phyloP scores from a whole-genome alignment of 2,113 vertebrate species.

The Saccopteryx leptura region DNA sequence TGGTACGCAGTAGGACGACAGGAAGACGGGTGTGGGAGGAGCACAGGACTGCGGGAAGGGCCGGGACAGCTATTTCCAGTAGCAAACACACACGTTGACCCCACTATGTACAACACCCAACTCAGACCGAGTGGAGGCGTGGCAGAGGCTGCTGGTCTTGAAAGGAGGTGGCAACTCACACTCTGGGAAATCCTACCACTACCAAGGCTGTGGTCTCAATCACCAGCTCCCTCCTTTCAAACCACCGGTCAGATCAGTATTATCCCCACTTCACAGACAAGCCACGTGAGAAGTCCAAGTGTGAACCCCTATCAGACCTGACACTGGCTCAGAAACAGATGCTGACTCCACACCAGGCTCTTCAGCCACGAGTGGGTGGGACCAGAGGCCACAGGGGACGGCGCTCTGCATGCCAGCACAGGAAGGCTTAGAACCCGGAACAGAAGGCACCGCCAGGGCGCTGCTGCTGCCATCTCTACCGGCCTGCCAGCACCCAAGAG shows the following conservation, averaged over 20 bases:
- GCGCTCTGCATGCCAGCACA: neutral
- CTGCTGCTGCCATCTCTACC: neutral
- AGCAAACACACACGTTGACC: fast-evolving
- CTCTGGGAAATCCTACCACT: neutral
- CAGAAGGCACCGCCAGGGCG: neutral
- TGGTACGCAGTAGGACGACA: neutral
- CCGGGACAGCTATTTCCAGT: neutral
- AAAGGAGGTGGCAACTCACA: neutral
- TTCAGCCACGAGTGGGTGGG: neutral
- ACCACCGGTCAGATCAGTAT: too few relatives aligned
- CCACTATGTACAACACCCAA: neutral
- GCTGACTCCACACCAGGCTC: neutral
- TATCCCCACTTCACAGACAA: neutral
- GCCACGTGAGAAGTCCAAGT: fast-evolving
- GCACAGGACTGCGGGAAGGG: neutral
- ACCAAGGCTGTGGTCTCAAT: neutral
- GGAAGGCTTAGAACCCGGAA: neutral
- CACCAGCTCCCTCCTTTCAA: neutral
- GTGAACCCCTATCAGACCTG: neutral
- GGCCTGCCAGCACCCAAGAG: fast-evolving
- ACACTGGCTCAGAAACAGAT: neutral
- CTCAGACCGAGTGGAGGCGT: fast-evolving
- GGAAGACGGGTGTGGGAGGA: neutral
- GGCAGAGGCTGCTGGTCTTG: neutral
- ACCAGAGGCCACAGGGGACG: neutral